Evolutionary conservation across 2,888 invertebrate genomes (phyloP).

Genomic region (Pyrrhia umbra): DNA sequence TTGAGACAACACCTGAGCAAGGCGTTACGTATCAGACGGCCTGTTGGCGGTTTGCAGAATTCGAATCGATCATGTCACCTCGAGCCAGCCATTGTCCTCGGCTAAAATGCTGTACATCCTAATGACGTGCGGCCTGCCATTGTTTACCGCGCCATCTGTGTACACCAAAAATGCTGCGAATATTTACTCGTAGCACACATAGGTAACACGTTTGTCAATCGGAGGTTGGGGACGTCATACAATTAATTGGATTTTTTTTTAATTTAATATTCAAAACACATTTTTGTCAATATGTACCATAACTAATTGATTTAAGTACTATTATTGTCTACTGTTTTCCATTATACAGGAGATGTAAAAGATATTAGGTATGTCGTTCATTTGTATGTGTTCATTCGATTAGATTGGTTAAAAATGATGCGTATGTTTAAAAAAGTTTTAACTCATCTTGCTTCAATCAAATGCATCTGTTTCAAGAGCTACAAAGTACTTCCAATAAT

Average conservation of each 20-base stretch:
- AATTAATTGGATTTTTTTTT: conserved; percentile 10
- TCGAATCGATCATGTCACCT: conserved; percentile 39
- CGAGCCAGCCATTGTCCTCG: conserved; percentile 66
- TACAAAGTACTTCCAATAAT: not conserved
- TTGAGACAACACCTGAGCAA: conserved; percentile 29
- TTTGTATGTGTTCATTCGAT: not conserved
- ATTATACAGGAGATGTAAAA: too few relatives aligned
- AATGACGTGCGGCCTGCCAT: conserved; percentile 70
- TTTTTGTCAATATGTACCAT: too few relatives aligned
- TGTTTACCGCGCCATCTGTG: conserved; percentile 74
- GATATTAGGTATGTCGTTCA: too few relatives aligned
- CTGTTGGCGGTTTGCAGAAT: conserved; percentile 38
- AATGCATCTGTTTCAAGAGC: conserved; percentile 7
- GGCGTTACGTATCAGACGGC: not conserved
- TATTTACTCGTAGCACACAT: conserved; percentile 63
- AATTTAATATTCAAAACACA: conserved; percentile 6
- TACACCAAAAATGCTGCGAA: conserved; percentile 67
- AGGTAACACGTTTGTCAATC: conserved; percentile 36
- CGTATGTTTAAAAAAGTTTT: not conserved
- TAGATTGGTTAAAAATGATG: too few relatives aligned
- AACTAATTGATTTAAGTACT: not conserved
- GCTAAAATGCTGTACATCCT: conserved; percentile 63
- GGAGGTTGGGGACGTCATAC: conserved; percentile 24
- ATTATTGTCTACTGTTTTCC: not conserved
- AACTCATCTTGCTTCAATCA: not conserved